phyloP scores from a whole-genome alignment of 1,140 invertebrate species.

The Helicorthomorpha holstii region DNA sequence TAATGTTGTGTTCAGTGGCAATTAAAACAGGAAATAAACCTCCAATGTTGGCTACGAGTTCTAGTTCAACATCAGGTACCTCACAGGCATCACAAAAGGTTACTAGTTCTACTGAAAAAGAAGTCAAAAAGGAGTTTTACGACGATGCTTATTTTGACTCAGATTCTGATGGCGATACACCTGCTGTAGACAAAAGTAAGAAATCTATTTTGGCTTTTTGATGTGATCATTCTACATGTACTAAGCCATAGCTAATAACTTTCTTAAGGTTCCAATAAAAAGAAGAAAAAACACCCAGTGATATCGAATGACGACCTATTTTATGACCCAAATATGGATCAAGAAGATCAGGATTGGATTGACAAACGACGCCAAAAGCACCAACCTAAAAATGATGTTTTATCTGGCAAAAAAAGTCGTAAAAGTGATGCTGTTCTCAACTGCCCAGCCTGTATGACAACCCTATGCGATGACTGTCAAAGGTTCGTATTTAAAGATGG shows the following conservation, averaged over 20 bases:
- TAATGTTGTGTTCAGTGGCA: neutral
- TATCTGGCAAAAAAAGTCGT: neutral
- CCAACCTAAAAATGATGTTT: constrained; percentile 1
- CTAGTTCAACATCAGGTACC: neutral
- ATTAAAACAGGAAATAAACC: neutral
- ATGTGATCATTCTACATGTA: neutral
- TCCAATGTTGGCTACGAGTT: neutral
- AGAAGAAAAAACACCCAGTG: constrained; percentile 12
- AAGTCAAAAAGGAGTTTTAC: constrained; percentile 19
- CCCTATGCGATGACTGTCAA: constrained; percentile 41
- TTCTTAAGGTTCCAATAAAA: neutral
- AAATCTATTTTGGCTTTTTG: neutral
- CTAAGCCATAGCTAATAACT: neutral
- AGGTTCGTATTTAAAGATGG: constrained; percentile 18
- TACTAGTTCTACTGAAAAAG: neutral
- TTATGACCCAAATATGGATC: constrained; percentile 40
- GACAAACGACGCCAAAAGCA: constrained; percentile 25
- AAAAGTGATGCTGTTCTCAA: constrained; percentile 39
- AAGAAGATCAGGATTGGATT: constrained; percentile 39
- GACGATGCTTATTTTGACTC: constrained; percentile 34
- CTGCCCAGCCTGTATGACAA: constrained; percentile 42
- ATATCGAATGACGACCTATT: constrained; percentile 32
- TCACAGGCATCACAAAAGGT: neutral
- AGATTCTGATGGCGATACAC: constrained; percentile 27
- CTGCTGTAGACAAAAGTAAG: constrained; percentile 8